A percentile compares a stretch with the other conserved stretches of the same genome.
phyloP scores from a whole-genome alignment of 92 coral and sea anemone genomes.

The Plumapathes pennacea region DNA sequence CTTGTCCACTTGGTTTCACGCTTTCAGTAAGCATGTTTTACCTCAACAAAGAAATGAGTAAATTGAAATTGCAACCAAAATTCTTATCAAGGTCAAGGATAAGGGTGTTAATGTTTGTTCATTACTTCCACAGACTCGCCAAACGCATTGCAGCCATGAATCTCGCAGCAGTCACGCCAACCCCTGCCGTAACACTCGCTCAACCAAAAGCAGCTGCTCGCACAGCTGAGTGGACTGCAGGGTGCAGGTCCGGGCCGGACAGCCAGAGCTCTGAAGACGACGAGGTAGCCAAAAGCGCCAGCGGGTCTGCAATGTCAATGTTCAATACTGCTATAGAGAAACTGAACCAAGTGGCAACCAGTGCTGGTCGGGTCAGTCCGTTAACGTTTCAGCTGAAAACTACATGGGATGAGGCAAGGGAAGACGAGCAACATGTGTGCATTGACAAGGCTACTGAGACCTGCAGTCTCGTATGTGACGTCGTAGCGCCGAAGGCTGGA shows the following conservation, averaged over 20 bases:
- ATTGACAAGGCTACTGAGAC: slow-evolving; percentile 66
- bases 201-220: slow-evolving; percentile 20
- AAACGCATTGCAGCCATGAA: slow-evolving; percentile 63
- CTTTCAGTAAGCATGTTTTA: too few species aligned
- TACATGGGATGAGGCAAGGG: slow-evolving; percentile 53
- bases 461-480: slow-evolving; percentile 55
- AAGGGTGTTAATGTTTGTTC: too few species aligned
- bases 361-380: slow-evolving; percentile 32
- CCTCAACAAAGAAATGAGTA: too few species aligned
- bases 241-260: slow-evolving; percentile 26
- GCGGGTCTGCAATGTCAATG: slow-evolving; percentile 27
- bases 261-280: slow-evolving; percentile 61
- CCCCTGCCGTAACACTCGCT: slow-evolving; percentile 50
- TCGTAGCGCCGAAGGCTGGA: slow-evolving; percentile 68
- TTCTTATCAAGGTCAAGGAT: too few species aligned
- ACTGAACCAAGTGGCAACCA: slow-evolving; percentile 23
- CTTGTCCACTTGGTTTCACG: neutral
- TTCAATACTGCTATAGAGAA: slow-evolving; percentile 54
- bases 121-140: slow-evolving; percentile 51
- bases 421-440: slow-evolving; percentile 54
- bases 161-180: slow-evolving; percentile 39
- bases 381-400: slow-evolving; percentile 46
- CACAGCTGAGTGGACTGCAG: slow-evolving; percentile 57
- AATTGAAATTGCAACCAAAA: too few species aligned
- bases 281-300: slow-evolving; percentile 3